Conservation (phyloP, 1,140 invertebrate species). For the Drosophila obscura region DNA sequence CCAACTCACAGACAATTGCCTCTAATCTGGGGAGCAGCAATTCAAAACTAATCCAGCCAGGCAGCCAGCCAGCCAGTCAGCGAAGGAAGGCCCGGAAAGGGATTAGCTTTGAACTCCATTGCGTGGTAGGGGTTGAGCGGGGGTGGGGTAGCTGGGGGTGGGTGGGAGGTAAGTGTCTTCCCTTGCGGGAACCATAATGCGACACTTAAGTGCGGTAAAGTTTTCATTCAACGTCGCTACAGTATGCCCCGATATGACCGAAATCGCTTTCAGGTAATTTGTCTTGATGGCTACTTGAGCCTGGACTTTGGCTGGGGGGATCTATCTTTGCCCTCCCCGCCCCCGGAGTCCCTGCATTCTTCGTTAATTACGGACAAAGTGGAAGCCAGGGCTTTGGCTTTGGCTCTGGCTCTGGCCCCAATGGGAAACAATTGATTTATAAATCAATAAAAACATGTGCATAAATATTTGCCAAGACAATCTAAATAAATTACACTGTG, state of each 20-base stretch:
- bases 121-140: background rate
- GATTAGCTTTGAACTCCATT: conserved; percentile 23
- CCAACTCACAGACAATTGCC: conserved; percentile 39
- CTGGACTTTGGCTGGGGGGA: no score
- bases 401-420: background rate
- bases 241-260: no score
- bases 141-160: no score
- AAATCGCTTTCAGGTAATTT: conserved; percentile 43
- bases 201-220: background rate
- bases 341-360: background rate
- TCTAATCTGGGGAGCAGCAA: conserved; percentile 16
- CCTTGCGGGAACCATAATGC: background rate
- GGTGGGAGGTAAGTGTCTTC: conserved; percentile 1
- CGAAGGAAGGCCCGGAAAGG: conserved; percentile 7
- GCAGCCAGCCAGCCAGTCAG: conserved; percentile 8
- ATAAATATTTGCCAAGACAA: conserved; percentile 74
- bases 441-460: conserved; percentile 74
- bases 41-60: background rate
- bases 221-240: conserved; percentile 7
- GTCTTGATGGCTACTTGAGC: conserved; percentile 30
- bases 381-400: conserved; percentile 4
- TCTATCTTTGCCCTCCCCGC: no score
- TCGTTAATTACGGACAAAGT: conserved; percentile 59
- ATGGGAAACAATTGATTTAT: conserved; percentile 63
- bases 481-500: conserved; percentile 73